Conservation (phyloP, 2,113 vertebrate genomes). For the Hirundichthys speculiger region DNA sequence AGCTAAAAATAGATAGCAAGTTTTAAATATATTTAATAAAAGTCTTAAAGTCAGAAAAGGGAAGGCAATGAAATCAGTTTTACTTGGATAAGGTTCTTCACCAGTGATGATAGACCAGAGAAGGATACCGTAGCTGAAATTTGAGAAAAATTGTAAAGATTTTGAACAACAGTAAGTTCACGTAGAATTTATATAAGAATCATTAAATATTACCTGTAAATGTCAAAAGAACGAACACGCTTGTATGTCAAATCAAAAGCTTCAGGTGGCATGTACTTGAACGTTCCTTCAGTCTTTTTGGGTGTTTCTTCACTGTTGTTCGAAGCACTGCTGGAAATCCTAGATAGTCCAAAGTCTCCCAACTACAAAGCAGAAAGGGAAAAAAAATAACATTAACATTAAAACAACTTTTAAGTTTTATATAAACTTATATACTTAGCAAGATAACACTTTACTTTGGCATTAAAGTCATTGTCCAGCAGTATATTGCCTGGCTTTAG, state of each 20-base stretch:
- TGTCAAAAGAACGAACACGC: conserved; percentile 73
- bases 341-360: conserved; percentile 85
- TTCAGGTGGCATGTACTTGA: conserved; percentile 84
- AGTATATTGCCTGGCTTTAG: conserved; percentile 81
- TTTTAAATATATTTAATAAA: not conserved
- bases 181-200: not conserved
- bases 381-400: not conserved
- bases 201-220: conserved; percentile 79
- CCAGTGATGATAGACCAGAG: conserved; percentile 74
- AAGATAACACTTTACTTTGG: conserved; percentile 56
- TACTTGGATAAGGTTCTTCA: conserved; percentile 67
- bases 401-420: not conserved
- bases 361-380: conserved; percentile 69
- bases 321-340: conserved; percentile 60
- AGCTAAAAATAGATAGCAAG: too few species aligned
- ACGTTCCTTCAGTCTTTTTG: conserved; percentile 61
- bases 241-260: conserved; percentile 62
- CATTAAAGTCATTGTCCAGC: conserved; percentile 62
- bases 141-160: conserved; percentile 6
- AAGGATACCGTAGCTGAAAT: conserved; percentile 73
- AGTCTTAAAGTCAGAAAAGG: not conserved
- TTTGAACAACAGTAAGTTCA: not conserved
- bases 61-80: not conserved
- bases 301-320: not conserved
- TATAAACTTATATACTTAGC: not conserved